Conservation (phyloP, 2,113 vertebrate species). For the Austrofundulus limnaeus region DNA sequence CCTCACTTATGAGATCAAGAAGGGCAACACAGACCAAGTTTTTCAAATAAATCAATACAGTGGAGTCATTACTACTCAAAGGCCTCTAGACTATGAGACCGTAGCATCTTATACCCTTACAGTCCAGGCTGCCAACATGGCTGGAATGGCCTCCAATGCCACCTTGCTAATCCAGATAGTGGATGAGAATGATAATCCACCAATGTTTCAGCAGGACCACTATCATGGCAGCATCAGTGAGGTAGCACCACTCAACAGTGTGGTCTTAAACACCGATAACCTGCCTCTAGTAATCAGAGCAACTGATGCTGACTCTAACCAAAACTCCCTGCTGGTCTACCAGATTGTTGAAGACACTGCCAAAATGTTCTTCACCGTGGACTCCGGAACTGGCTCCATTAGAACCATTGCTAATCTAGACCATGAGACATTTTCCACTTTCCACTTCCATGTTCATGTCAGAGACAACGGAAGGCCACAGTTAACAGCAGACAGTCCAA, state of each 20-base stretch:
- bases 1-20: constrained; percentile 89
- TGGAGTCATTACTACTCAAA: constrained; percentile 90
- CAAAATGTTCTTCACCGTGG: constrained; percentile 92
- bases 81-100: constrained; percentile 86
- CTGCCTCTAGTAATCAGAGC: constrained; percentile 91
- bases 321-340: constrained; percentile 92
- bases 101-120: constrained; percentile 83
- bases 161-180: constrained; percentile 87
- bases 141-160: constrained; percentile 90
- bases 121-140: constrained; percentile 95
- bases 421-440: constrained; percentile 88
- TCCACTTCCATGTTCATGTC: constrained; percentile 93
- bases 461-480: constrained; percentile 92
- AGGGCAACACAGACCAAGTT: constrained; percentile 82
- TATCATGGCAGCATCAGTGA: constrained; percentile 91
- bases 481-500: constrained; percentile 89
- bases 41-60: constrained; percentile 95
- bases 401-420: constrained; percentile 92
- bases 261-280: constrained; percentile 83
- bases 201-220: constrained; percentile 87
- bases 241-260: constrained; percentile 88
- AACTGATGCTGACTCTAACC: constrained; percentile 90
- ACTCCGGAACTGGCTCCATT: constrained; percentile 94
- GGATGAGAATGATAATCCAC: constrained; percentile 94
- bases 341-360: constrained; percentile 95